Percentiles rank a stretch among this genome's conserved stretches.
These are phyloP conservation scores for Drosophila nasuta DNA, from an alignment of 1,140 invertebrate genomes.

Conservation along the genomic window DNA sequence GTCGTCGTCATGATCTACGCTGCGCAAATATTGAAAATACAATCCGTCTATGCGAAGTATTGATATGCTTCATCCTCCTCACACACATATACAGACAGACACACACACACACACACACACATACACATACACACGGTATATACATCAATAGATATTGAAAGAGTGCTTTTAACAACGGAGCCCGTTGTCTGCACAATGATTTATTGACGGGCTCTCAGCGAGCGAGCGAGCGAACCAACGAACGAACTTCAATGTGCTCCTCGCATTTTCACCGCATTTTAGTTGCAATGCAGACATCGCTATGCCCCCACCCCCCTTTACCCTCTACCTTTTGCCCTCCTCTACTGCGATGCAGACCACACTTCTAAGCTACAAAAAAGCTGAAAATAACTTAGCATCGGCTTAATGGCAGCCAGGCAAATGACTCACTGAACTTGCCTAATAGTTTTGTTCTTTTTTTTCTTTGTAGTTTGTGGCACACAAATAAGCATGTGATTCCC, in stretches of 20 bases:
- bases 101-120: neutral
- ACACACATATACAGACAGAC: conserved; percentile 16
- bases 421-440: conserved; percentile 2
- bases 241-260: conserved; percentile 41
- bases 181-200: conserved; percentile 76
- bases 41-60: conserved; percentile 81
- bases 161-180: conserved; percentile 75
- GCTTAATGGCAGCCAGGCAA: conserved; percentile 1
- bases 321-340: too few species aligned
- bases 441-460: neutral
- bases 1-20: conserved; percentile 49
- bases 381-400: conserved; percentile 2
- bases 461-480: neutral
- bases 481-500: neutral
- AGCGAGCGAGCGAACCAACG: conserved; percentile 5
- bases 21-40: conserved; percentile 83
- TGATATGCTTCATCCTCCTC: conserved; percentile 62
- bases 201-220: conserved; percentile 67
- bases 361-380: conserved; percentile 10
- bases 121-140: conserved; percentile 7
- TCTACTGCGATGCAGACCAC: neutral
- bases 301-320: neutral
- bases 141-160: conserved; percentile 27
- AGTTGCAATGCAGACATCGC: conserved; percentile 43
- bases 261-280: conserved; percentile 68